Evolutionary conservation across 2,888 invertebrate species (phyloP), one percentile per base, ranked within the genome.

Genomic region (Keiferia lycopersicella): DNA sequence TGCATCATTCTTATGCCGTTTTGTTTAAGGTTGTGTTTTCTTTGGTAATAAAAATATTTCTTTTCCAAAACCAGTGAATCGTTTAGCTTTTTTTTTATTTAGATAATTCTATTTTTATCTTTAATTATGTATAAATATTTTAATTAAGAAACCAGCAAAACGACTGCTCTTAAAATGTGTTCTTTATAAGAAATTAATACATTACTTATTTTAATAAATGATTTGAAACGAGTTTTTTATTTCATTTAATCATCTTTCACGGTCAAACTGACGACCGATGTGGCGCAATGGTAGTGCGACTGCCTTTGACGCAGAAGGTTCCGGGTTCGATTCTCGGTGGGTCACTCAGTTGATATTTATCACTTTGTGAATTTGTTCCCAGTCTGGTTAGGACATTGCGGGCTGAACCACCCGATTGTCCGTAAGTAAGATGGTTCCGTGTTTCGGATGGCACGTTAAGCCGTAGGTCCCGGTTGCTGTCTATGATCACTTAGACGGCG

Each of bases 131-230:
- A 64, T 65, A 64, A 57, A 48, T 26, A 61, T 74, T 73, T 72
- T 75, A 71, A 78, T 72, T 75, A 71, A 78, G 66, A 68, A 77
- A 76, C 79, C 80, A 83, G 82, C 82, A 82, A 84, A 56, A 80
- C 81, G 84, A 86, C 85, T 88, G 88, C 83, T 88, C 83, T 84
- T 85, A 76, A 84, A 82, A 88, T 86, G 88, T 90, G 89, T 90
- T 89, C 87, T 86, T 81, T 81, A 79, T 85, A 84, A 83, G 79
- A 86, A 87, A 87, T 82, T 86, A 86, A 86, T 84, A 88, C 89
- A 86, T 91, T 84, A 89, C 86, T 91, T 91, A 91, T 91, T 91
- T 91, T 91, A 91, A 84, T 91, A 91, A 91, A 91, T 86, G 84
- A 86, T 87, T 87, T 88, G 82, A 86, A 84, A 81, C 70, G 75